phyloP scores from a whole-genome alignment of 2,888 invertebrate species.

The Furcula furcula region DNA sequence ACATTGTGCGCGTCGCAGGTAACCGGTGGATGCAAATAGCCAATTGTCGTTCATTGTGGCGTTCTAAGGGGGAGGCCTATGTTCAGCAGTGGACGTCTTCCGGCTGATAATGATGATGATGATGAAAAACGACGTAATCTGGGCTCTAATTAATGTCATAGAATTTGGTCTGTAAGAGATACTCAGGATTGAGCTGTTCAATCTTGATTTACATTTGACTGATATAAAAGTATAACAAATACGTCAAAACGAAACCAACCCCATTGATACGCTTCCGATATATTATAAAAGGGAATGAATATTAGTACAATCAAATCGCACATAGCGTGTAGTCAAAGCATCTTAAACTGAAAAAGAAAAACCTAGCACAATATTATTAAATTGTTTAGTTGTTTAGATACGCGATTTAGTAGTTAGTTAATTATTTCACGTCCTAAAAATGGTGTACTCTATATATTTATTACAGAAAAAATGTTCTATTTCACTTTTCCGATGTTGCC shows the following conservation, averaged over 20 bases:
- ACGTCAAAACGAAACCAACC: constrained; percentile 46
- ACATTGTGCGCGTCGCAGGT: too few relatives aligned
- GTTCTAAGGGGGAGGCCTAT: too few relatives aligned
- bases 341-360: constrained; percentile 24
- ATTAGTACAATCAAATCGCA: constrained; percentile 71
- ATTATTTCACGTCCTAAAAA: constrained; percentile 37
- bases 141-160: too few relatives aligned
- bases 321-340: constrained; percentile 52
- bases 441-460: constrained; percentile 27
- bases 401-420: constrained; percentile 56
- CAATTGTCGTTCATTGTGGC: too few relatives aligned
- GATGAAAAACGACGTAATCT: too few relatives aligned
- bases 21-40: too few relatives aligned
- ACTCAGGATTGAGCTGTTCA: too few relatives aligned
- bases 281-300: constrained; percentile 41
- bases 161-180: too few relatives aligned
- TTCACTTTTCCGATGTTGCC: constrained; percentile 68
- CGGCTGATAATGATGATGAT: too few relatives aligned
- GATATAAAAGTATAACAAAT: too few relatives aligned
- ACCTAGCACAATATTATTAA: constrained; percentile 52
- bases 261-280: constrained; percentile 52
- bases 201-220: too few relatives aligned
- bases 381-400: constrained; percentile 43
- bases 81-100: too few relatives aligned
- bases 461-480: constrained; percentile 26